A percentile compares a stretch with the other conserved stretches of the same genome.
phyloP scores from a whole-genome alignment of 2,888 invertebrate species.

The Nematopogon swammerdamellus region DNA sequence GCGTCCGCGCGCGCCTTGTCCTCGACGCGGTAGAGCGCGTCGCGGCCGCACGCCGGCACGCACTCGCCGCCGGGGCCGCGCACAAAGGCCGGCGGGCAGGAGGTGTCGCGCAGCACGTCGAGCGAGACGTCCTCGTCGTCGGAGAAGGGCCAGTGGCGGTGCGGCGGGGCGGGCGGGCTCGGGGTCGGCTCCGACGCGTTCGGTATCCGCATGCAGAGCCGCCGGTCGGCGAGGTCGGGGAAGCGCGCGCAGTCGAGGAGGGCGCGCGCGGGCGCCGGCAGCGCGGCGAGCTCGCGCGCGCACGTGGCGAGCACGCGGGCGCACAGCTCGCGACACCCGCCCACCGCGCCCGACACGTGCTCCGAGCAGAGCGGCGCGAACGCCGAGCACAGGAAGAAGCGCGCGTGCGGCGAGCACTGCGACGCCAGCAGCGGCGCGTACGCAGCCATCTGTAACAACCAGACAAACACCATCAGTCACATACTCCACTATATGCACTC shows the following conservation, averaged over 20 bases:
- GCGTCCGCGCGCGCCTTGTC: constrained; percentile 70
- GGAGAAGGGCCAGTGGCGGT: constrained; percentile 43
- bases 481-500: no score
- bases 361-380: constrained; percentile 90
- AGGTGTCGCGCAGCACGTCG: constrained; percentile 24
- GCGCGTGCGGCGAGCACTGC: constrained; percentile 76
- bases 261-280: constrained; percentile 70
- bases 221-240: constrained; percentile 67
- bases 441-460: constrained; percentile 62
- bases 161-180: constrained; percentile 28
- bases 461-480: no score
- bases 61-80: constrained; percentile 56
- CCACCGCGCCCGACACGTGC: constrained; percentile 79
- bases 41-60: constrained; percentile 64
- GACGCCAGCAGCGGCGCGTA: constrained; percentile 72
- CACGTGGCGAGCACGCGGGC: constrained; percentile 73
- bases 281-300: constrained; percentile 55
- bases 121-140: constrained; percentile 22
- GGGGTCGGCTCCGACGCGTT: constrained; percentile 41
- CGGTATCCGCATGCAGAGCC: constrained; percentile 70
- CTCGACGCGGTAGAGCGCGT: constrained; percentile 63
- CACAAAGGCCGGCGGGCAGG: constrained; percentile 61
- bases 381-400: constrained; percentile 86
- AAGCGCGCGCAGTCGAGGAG: constrained; percentile 77
- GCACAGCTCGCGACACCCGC: constrained; percentile 83